A percentile compares a stretch with the other conserved stretches of the same genome.
Evolutionary conservation across 2,888 invertebrate genomes (phyloP).

Genomic region (Epinotia bilunana): DNA sequence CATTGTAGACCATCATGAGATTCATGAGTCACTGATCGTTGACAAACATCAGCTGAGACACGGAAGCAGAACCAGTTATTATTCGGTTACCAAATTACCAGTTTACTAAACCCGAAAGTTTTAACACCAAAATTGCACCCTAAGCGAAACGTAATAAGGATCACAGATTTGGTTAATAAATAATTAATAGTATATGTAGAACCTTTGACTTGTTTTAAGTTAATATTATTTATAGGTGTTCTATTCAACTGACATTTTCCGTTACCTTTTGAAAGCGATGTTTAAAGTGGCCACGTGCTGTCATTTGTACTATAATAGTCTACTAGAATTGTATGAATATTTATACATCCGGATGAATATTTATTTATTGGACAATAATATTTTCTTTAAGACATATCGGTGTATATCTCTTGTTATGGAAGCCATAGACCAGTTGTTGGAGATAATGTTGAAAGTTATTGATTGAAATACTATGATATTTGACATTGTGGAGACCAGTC

Average conservation of each 20-base stretch:
- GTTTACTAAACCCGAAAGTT: neutral
- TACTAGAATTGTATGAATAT: too few relatives aligned
- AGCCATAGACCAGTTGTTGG: neutral
- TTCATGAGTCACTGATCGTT: conserved; percentile 2
- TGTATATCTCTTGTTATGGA: neutral
- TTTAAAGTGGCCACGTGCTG: neutral
- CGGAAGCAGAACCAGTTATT: conserved; percentile 16
- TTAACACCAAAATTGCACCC: neutral
- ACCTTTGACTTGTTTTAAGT: neutral
- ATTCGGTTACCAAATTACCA: neutral
- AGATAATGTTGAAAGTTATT: neutral
- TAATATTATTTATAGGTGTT: neutral
- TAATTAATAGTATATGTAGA: neutral
- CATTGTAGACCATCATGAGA: conserved; percentile 1
- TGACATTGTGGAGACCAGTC: too few relatives aligned
- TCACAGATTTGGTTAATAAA: neutral
- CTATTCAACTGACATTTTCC: neutral
- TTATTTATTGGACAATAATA: too few relatives aligned
- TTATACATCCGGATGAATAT: too few relatives aligned
- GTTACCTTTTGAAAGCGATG: neutral
- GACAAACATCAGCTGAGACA: neutral
- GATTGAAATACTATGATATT: too few relatives aligned
- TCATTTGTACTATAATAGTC: neutral
- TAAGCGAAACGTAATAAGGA: neutral
- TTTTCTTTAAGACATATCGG: too few relatives aligned